Base-by-base conservation (phyloP, 1,140 invertebrate species). In the Leguminivora glycinivorella region DNA sequence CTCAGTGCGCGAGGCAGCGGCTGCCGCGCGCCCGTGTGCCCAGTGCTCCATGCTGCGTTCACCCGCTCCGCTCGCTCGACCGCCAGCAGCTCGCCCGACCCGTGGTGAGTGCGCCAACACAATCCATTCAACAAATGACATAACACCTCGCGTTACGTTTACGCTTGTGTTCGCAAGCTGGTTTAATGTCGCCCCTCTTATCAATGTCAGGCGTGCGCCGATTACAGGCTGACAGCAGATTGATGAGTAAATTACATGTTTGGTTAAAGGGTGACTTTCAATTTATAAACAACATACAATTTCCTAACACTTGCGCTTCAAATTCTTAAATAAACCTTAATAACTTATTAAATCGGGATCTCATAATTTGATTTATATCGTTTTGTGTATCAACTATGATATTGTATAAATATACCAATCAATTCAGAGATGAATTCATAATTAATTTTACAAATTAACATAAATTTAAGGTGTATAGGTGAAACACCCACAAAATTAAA, bases 1-100 rank as follows among this genome's bases (percentile, higher is more conserved):
- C 72, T 70, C 75, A 80, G 79, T 81, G 67, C 68, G 75, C 79
- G 75, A 72, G 72, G 67, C 67, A 31, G 24, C 58, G 56, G 71
- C 68, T 68, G 68, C 56, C 70, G 75, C 58, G 67, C 68, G 79
- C 70, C 63, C 68, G 76, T 78, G 71, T 70, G 25, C 4, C 22
- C 14, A 14, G 38, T 43, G 40, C 29, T 43, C 40, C n/a, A n/a
- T 43, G 14, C 40, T 43, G 14, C 40, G 14, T 17, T 43, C 40
- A 17, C 3, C 40, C 40, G 4, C 40, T 43, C 4, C 1, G 1
- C 47, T 34, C 31, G 31, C 47, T 22, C 47, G 47, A 19, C 47
- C 47, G 47, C 22, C 47, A 52, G 47, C 47, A 52, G 47, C 47
- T 52, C 47, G 7, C 47, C 17, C 40, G 40, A 43, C 9, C 12